Base-by-base conservation (phyloP, 2,797 vertebrate species). In the Lacerta agilis region DNA sequence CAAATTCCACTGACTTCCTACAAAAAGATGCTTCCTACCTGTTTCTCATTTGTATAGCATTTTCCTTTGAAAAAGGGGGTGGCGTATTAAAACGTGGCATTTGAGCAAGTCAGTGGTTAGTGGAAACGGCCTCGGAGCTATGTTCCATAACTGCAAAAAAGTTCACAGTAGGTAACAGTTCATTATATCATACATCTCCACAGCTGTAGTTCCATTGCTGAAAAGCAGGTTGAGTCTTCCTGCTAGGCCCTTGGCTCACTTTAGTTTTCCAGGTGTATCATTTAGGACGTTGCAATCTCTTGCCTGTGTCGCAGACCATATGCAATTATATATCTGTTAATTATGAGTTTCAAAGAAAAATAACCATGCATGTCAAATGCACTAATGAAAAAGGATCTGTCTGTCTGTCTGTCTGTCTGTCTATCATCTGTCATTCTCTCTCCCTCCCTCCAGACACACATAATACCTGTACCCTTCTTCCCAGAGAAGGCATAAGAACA, bases 101-200 rank as follows among this genome's bases (percentile, higher is more conserved):
- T 71, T 79, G 86, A 92, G 83, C 91, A 92, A 79, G 58, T 89
- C 43, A 76, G 49, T 87, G 84, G 92, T 86, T 93, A 95, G 82
- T 90, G 90, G 86, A 91, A 86, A 84, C 38, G 80, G 73, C 83
- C 87, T 90, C 90, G 78, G 89, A 80, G 85, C 89, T 75, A 89
- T 75, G 43, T 86, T 84, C 89, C 85, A 43, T 87, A 86, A 64
- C 73, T 79, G 29, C 5, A 82, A 82, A 82, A 87, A 27, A n/a
- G 13, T 36, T 67, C 85, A 73, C 27, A 75, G 29, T 18, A 75
- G 79, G 33, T 72, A 83, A 36, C 3, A 71, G 20, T 58, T 77
- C 73, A 49, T 61, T 64, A 77, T 49, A 61, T 41, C 18, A 61
- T 64, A 43, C 10, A 41, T 41, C 18, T 7, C 38, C 36, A 43